Evolutionary conservation across 2,888 invertebrate species (phyloP).

Genomic region (Seira musarum): DNA sequence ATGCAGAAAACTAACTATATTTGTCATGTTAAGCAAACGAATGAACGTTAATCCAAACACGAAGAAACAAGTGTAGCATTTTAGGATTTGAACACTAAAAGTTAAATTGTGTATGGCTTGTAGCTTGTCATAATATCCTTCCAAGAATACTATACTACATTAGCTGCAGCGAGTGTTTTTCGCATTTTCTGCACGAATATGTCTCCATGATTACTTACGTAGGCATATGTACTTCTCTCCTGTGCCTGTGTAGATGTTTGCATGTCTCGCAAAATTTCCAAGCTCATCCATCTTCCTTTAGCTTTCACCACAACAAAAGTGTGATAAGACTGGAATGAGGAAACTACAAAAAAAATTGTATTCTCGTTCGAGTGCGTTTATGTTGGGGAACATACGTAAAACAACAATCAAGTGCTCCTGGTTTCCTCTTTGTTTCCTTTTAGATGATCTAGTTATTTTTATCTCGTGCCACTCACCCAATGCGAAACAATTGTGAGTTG

Average conservation of each 20-base stretch:
- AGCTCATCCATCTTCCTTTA: constrained; percentile 46
- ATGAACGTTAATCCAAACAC: not conserved
- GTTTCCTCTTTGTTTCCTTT: not conserved
- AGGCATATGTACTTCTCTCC: too few relatives aligned
- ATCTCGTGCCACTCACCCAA: constrained; percentile 53
- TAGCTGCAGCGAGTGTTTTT: constrained; percentile 9
- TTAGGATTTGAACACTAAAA: too few relatives aligned
- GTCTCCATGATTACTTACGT: too few relatives aligned
- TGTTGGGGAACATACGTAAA: not conserved
- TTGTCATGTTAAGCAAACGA: not conserved
- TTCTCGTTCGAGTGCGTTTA: not conserved
- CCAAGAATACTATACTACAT: constrained; percentile 32
- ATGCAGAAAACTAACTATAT: not conserved
- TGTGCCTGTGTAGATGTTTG: not conserved
- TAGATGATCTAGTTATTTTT: constrained; percentile 20
- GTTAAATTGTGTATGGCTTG: too few relatives aligned
- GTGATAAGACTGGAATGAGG: constrained; percentile 16
- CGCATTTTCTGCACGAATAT: constrained; percentile 22
- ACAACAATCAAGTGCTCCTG: not conserved
- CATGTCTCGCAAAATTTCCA: not conserved
- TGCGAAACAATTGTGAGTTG: constrained; percentile 48
- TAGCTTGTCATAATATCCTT: constrained; percentile 19
- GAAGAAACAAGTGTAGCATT: constrained; percentile 4
- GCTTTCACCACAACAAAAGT: constrained; percentile 40
- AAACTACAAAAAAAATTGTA: constrained; percentile 2